phyloP scores from a whole-genome alignment of 2,113 vertebrate genomes.

The Macaca nemestrina region DNA sequence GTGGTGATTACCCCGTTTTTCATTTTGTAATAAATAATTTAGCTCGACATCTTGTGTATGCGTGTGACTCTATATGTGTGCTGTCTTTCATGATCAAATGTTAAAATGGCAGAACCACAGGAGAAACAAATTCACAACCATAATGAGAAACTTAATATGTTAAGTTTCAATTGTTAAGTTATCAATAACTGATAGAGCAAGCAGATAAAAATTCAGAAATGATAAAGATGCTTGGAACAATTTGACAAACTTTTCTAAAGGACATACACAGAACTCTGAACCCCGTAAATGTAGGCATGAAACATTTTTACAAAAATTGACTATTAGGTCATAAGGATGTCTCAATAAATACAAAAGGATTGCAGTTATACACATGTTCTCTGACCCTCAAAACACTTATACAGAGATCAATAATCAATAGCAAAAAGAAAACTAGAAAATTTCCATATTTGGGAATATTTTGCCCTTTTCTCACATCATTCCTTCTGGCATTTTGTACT shows the following conservation, averaged over 20 bases:
- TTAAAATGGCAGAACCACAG: neutral
- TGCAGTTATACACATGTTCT: neutral
- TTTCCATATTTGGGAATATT: neutral
- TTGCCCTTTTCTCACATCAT: neutral
- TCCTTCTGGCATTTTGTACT: neutral
- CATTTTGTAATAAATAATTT: neutral
- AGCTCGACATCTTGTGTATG: neutral
- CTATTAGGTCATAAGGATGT: neutral
- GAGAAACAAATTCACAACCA: neutral
- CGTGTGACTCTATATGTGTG: neutral
- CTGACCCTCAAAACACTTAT: neutral
- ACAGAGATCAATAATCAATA: neutral
- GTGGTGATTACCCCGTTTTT: neutral
- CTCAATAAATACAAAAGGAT: neutral
- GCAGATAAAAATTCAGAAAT: neutral
- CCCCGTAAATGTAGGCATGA: neutral
- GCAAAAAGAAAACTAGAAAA: neutral
- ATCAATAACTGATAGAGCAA: neutral
- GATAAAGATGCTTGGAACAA: neutral
- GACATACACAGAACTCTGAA: neutral
- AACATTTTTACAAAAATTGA: neutral
- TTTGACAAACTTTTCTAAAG: neutral
- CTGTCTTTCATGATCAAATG: neutral
- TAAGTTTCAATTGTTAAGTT: no score
- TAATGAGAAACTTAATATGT: neutral